Evolutionary conservation across 2,888 invertebrate genomes (phyloP).

Genomic region (Eristalis intricaria): DNA sequence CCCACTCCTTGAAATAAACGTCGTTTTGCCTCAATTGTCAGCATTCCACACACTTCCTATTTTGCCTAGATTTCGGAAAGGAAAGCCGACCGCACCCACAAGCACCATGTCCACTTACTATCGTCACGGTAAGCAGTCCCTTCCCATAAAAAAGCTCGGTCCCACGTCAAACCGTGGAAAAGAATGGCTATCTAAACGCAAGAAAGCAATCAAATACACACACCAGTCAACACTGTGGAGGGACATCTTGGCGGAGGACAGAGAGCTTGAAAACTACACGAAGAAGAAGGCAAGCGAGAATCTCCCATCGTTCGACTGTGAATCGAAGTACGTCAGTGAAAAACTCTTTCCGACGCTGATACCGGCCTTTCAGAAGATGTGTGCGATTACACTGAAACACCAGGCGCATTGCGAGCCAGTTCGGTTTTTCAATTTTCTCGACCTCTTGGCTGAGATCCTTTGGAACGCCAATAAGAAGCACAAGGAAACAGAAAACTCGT

Average conservation of each 20-base stretch:
- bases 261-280: slow-evolving; percentile 10
- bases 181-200: background rate
- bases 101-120: background rate
- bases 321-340: slow-evolving; percentile 1
- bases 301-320: slow-evolving; percentile 17
- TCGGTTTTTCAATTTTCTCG: slow-evolving; percentile 37
- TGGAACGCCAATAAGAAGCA: slow-evolving; percentile 24
- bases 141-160: background rate
- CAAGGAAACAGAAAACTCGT: background rate
- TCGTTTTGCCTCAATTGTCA: background rate
- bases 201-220: background rate
- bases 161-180: background rate
- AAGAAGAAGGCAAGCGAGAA: background rate
- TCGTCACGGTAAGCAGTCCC: background rate
- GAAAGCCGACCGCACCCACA: background rate
- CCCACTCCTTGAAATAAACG: no score
- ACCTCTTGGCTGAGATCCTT: slow-evolving; percentile 22
- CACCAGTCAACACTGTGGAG: slow-evolving; percentile 37
- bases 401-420: background rate
- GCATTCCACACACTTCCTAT: background rate
- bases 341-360: slow-evolving; percentile 18
- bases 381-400: slow-evolving; percentile 6
- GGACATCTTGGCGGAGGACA: slow-evolving; percentile 34
- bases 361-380: slow-evolving; percentile 43
- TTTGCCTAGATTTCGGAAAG: background rate